phyloP scores from a whole-genome alignment of 2,797 vertebrate genomes.

The Merluccius polli region DNA sequence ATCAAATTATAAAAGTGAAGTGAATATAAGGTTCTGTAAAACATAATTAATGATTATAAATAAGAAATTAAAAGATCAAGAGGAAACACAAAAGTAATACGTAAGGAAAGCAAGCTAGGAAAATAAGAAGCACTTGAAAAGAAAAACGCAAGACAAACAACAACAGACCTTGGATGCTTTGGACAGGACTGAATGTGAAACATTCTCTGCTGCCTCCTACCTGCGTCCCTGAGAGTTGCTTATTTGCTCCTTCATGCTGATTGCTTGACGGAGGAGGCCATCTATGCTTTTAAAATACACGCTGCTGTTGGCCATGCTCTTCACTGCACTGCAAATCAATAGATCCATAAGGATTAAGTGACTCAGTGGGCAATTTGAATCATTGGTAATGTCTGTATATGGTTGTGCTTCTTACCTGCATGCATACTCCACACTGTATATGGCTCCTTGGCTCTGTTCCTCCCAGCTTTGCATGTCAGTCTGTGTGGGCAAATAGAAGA shows the following conservation, averaged over 20 bases:
- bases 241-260: constrained; percentile 85
- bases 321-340: constrained; percentile 80
- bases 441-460: constrained; percentile 95
- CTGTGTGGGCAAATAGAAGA: constrained; percentile 59
- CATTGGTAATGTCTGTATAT: background rate
- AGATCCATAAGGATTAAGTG: constrained; percentile 4
- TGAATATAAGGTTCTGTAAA: background rate
- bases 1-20: background rate
- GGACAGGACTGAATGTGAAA: constrained; percentile 5
- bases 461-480: constrained; percentile 98
- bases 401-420: constrained; percentile 77
- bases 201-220: constrained; percentile 68
- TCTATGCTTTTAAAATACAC: constrained; percentile 94
- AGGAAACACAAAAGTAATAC: background rate
- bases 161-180: background rate
- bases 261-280: constrained; percentile 85
- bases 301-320: constrained; percentile 90
- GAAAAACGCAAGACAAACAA: background rate
- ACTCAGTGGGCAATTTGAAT: background rate
- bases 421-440: constrained; percentile 94
- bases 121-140: background rate
- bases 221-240: constrained; percentile 82
- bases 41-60: constrained; percentile 8
- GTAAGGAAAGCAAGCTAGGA: background rate
- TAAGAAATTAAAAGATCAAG: background rate